These are phyloP conservation scores for Drosophila orena DNA, from an alignment of 1,140 invertebrate genomes.

Conservation along the genomic window DNA sequence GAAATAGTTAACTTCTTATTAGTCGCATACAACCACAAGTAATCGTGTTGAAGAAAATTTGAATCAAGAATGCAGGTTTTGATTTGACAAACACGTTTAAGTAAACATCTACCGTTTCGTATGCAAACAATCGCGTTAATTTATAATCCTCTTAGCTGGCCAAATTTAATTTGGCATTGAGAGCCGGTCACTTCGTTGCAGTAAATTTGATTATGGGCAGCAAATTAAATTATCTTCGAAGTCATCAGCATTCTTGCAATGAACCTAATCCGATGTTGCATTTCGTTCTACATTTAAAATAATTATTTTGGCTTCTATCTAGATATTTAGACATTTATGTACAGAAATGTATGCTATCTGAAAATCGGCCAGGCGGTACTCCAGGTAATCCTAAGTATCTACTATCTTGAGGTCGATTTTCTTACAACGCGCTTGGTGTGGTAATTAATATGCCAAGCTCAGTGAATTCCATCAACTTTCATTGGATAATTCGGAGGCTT, in stretches of 20 bases:
- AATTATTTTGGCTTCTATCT: too few relatives aligned
- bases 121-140: conserved; percentile 42
- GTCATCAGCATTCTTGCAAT: conserved; percentile 8
- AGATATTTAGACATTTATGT: too few relatives aligned
- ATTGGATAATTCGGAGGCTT: conserved; percentile 39
- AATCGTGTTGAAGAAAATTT: conserved; percentile 53
- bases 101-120: conserved; percentile 7
- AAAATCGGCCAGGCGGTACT: too few relatives aligned
- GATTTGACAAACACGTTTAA: conserved; percentile 30
- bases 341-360: too few relatives aligned
- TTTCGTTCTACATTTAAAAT: neutral
- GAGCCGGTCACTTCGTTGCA: conserved; percentile 13
- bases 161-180: conserved; percentile 32
- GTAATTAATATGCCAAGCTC: conserved; percentile 22
- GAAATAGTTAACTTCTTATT: neutral
- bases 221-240: conserved; percentile 14
- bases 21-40: conserved; percentile 39
- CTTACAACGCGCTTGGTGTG: neutral
- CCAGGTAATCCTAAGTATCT: conserved; percentile 7
- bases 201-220: conserved; percentile 3
- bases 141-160: conserved; percentile 34
- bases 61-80: conserved; percentile 54
- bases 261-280: conserved; percentile 1
- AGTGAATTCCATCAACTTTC: conserved; percentile 48
- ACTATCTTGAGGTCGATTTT: neutral